Percentiles rank a stretch among this genome's conserved stretches.
Evolutionary conservation across 2,888 invertebrate species (phyloP).

Genomic region (Machimus rusticus): DNA sequence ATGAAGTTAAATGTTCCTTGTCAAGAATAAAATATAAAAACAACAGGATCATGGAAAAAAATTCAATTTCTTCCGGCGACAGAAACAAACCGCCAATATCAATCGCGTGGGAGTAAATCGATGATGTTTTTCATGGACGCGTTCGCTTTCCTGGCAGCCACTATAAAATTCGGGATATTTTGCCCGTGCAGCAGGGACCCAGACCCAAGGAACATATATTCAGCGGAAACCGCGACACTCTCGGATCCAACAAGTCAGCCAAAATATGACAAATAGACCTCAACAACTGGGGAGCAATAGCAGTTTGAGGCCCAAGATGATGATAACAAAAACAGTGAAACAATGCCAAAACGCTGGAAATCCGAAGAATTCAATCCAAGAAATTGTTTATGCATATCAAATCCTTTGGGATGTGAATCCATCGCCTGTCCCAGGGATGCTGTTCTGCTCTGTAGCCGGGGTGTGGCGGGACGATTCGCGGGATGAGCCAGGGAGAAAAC

Average conservation of each 20-base stretch:
- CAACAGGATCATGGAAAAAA: not conserved
- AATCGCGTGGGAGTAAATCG: slow-evolving; percentile 5
- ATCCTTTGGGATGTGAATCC: slow-evolving; percentile 37
- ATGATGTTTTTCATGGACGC: not conserved
- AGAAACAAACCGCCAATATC: slow-evolving; percentile 33
- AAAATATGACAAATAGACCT: slow-evolving; percentile 36
- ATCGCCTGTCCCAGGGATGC: slow-evolving; percentile 9
- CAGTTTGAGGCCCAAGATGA: slow-evolving; percentile 23
- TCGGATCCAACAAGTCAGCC: slow-evolving; percentile 5
- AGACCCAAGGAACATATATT: not conserved
- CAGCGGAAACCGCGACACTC: not conserved
- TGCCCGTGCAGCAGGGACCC: not conserved
- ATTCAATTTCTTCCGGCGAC: slow-evolving; percentile 26
- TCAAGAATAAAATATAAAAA: not conserved
- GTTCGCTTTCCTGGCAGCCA: not conserved
- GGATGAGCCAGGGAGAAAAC: not conserved
- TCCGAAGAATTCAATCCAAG: slow-evolving; percentile 44
- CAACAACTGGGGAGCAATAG: slow-evolving; percentile 20
- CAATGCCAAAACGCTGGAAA: slow-evolving; percentile 41
- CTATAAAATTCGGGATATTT: not conserved
- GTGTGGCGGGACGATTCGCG: not conserved
- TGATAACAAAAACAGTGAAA: slow-evolving; percentile 29
- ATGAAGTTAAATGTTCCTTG: not conserved
- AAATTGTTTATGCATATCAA: slow-evolving; percentile 47
- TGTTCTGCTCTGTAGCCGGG: not conserved